phyloP scores from a whole-genome alignment of 2,888 invertebrate genomes.

The Calephelis perditalis region DNA sequence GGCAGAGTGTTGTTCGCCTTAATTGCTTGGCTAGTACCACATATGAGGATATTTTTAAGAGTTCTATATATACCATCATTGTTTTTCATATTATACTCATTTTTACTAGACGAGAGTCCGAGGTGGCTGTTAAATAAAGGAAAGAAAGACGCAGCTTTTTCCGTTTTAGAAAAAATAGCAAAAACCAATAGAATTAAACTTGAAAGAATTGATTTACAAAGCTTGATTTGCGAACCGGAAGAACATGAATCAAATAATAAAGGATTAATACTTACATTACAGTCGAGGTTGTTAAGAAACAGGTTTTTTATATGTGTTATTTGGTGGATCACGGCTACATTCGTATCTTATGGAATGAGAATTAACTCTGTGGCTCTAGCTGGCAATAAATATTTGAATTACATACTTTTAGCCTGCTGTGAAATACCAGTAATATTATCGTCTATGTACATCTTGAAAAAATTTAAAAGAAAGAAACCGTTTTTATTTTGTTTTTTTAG shows the following conservation, averaged over 20 bases:
- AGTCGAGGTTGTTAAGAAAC: slow-evolving; percentile 45
- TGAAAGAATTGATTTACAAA: slow-evolving; percentile 43
- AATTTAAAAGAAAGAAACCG: slow-evolving; percentile 74
- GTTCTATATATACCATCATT: slow-evolving; percentile 83
- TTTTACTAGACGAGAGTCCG: slow-evolving; percentile 85
- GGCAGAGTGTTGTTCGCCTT: slow-evolving; percentile 45
- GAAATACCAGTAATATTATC: slow-evolving; percentile 79
- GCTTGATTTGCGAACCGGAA: slow-evolving; percentile 40
- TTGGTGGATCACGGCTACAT: slow-evolving; percentile 81
- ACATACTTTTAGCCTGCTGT: slow-evolving; percentile 76
- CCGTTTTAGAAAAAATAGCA: slow-evolving; percentile 50
- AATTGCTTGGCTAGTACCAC: slow-evolving; percentile 62
- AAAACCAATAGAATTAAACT: slow-evolving; percentile 53
- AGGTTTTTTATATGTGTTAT: slow-evolving; percentile 56
- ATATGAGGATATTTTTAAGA: slow-evolving; percentile 83
- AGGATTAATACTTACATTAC: slow-evolving; percentile 49
- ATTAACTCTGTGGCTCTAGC: slow-evolving; percentile 85
- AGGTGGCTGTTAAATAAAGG: slow-evolving; percentile 88
- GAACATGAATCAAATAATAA: slow-evolving; percentile 38
- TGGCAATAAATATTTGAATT: slow-evolving; percentile 88
- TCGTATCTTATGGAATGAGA: slow-evolving; percentile 87
- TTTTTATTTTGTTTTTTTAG: slow-evolving; percentile 73
- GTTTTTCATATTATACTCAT: slow-evolving; percentile 81
- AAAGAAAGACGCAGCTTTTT: slow-evolving; percentile 79
- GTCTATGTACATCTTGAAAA: slow-evolving; percentile 73